Evolutionary conservation across 2,888 invertebrate genomes (phyloP), one percentile per base, ranked within the genome.

Genomic region (Rotaria sp.): DNA sequence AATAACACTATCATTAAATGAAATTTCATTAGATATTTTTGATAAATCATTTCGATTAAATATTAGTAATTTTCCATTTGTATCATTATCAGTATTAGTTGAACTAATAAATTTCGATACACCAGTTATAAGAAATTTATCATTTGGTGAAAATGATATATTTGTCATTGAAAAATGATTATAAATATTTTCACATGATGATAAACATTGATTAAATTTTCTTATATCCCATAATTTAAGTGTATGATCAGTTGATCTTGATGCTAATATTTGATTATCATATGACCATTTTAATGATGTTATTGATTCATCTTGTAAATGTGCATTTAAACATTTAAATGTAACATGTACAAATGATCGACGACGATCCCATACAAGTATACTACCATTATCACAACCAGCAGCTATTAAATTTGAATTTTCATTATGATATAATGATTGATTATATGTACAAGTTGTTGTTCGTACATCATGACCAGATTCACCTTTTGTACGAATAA

Each of bases 281-380:
- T 98, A 96, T 0, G 97, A 96, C 90, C 96, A 98, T 3, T 94
- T 92, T 55, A 99, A 92, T 86, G 94, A 94, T 0, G 95, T 94
- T 45, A 96, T 95, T 7, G 26, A 90, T 96, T 96, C 0, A 93
- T 92, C 7, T 94, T 94, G 88, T 93, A 93, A 86, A 93, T 93
- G 91, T 98, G 96, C 91, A 55, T 88, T 88, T 87, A 90, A 88
- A 87, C 90, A 92, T 30, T 95, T 92, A 87, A 94, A 93, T 0
- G 95, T 93, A 0, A 96, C 95, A 89, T 96, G 96, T 0, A 97
- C 92, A 55, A 87, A 87, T 55, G 48, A 55, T 67, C 74, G 80
- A 50, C 96, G 93, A 85, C 96, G 94, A 90, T 99, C 98, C 98
- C 99, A 99, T 92, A 97, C 94, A 91, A 98, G 98, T 86, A 97